These are phyloP conservation scores for Periophthalmus magnuspinnatus DNA, from an alignment of 2,797 vertebrate genomes.

Conservation along the genomic window DNA sequence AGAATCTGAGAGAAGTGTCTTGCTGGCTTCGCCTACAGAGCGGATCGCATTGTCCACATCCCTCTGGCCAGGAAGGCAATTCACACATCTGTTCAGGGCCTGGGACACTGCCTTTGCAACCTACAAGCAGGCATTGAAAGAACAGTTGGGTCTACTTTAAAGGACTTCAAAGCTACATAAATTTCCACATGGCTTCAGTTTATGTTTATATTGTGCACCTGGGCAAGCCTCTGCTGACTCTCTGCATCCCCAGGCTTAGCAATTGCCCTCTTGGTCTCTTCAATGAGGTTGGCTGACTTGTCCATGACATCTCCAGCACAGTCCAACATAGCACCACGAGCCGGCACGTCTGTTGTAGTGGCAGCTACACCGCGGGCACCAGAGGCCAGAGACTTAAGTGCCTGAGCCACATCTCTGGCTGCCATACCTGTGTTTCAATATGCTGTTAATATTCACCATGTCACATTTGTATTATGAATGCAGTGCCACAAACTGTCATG, in stretches of 20 bases:
- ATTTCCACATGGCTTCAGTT: not conserved
- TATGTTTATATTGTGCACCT: constrained; percentile 74
- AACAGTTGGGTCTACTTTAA: not conserved
- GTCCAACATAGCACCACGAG: constrained; percentile 87
- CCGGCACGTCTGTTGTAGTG: constrained; percentile 78
- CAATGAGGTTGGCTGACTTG: constrained; percentile 92
- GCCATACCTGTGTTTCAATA: constrained; percentile 83
- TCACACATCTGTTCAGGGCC: constrained; percentile 90
- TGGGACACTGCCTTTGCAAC: constrained; percentile 97
- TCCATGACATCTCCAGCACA: constrained; percentile 91
- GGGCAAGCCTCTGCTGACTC: constrained; percentile 92
- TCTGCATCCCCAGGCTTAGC: constrained; percentile 90
- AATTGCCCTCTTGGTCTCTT: constrained; percentile 92
- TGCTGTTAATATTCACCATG: not conserved
- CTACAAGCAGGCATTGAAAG: constrained; percentile 62
- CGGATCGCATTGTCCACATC: constrained; percentile 95
- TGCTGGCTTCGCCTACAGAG: constrained; percentile 93
- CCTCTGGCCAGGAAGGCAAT: constrained; percentile 93
- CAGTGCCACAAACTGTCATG: not conserved
- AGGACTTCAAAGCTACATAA: not conserved
- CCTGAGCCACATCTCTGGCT: constrained; percentile 92
- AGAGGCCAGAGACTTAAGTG: constrained; percentile 87
- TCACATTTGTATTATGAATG: not conserved
- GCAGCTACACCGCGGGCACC: constrained; percentile 90
- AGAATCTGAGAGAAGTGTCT: constrained; percentile 85